Evolutionary conservation across 2,888 invertebrate species (phyloP).

Genomic region (Platypus cylindrus): DNA sequence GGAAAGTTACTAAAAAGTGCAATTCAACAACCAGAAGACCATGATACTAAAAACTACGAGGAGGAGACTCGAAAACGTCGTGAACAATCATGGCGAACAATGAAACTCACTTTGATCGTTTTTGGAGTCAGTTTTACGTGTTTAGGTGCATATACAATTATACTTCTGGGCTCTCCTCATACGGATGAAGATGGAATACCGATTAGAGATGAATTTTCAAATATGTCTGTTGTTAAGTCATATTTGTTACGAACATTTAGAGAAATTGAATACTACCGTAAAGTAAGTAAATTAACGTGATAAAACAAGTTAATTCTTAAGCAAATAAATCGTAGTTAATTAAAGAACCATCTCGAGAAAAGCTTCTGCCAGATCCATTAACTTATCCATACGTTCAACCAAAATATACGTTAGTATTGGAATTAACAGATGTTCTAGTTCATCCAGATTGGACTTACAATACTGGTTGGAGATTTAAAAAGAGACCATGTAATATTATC

Average conservation of each 20-base stretch:
- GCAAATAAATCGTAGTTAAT: constrained; percentile 50
- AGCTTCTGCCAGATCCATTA: constrained; percentile 85
- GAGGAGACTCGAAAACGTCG: constrained; percentile 24
- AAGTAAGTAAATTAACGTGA: constrained; percentile 18
- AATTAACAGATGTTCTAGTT: constrained; percentile 90
- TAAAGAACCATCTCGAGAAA: constrained; percentile 87
- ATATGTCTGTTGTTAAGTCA: constrained; percentile 52
- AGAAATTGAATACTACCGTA: constrained; percentile 30
- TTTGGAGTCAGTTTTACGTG: constrained; percentile 51
- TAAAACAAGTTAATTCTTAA: background rate
- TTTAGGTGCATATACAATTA: constrained; percentile 47
- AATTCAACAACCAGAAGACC: constrained; percentile 18
- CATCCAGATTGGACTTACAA: constrained; percentile 98
- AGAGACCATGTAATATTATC: constrained; percentile 61
- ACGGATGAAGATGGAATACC: constrained; percentile 58
- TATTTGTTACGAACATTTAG: constrained; percentile 51
- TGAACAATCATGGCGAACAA: constrained; percentile 29
- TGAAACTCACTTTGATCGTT: constrained; percentile 29
- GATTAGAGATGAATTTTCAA: constrained; percentile 63
- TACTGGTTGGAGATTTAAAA: constrained; percentile 97
- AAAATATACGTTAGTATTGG: constrained; percentile 91
- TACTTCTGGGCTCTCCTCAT: constrained; percentile 62
- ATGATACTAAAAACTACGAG: constrained; percentile 19
- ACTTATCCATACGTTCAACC: constrained; percentile 87
- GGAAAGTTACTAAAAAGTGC: constrained; percentile 18